Evolutionary conservation across 1,140 invertebrate species (phyloP), one percentile per base, ranked within the genome.

Genomic region (Harlomillsia oculata): DNA sequence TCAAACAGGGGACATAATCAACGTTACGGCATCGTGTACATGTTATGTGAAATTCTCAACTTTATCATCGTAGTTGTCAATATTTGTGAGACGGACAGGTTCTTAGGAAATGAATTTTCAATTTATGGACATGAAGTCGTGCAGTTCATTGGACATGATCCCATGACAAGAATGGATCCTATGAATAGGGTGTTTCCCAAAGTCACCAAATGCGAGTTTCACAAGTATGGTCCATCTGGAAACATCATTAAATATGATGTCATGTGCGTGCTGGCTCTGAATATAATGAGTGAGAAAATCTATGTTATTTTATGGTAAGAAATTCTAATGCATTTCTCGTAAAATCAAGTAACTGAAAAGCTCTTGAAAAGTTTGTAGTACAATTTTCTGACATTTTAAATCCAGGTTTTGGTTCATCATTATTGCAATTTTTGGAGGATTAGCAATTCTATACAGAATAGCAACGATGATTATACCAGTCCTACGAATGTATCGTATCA

Each of bases 171-270:
- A 8, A 69, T 70, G 11, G 70, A 80, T 66, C 76, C 76, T 0
- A 76, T 78, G 73, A 68, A 73, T 6, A 79, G 80, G 62, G 76
- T 93, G 9, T 94, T 94, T 68, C 89, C 89, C 0, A 73, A 87
- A 55, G 72, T 93, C 0, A 90, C 89, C 1, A 94, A 94, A 69
- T 94, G 90, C 39, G n/a, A n/a, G n/a, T 93, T 93, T 80, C 84
- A 84, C 72, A 90, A 89, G 73, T 92, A 77, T 69, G 89, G 89
- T 77, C 76, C 86, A 29, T 87, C 87, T 14, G 71, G 71, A 46
- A 53, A 29, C 20, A 26, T 63, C 18, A 26, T 60, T 23, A 34
- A 48, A 16, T 79, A 85, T 67, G 89, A 91, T 70, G 82, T 87
- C 1, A 76, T 92, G 5, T 93, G 89, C 66, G 77, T 93, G 8